A percentile compares a stretch with the other conserved stretches of the same genome.
phyloP scores from a whole-genome alignment of 2,113 vertebrate species.

The Callithrix jacchus region DNA sequence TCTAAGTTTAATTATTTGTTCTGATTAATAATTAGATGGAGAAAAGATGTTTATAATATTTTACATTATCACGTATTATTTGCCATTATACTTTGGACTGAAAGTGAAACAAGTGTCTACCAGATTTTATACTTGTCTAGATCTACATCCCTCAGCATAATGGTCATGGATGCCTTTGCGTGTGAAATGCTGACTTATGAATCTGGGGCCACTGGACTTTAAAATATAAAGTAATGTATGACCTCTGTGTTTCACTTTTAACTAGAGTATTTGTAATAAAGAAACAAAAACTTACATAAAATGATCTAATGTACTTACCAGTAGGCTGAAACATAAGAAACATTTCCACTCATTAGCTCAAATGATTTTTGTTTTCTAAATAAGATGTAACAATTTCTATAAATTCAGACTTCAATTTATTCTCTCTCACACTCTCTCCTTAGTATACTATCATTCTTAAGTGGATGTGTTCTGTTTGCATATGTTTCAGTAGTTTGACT shows the following conservation, averaged over 20 bases:
- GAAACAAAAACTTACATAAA: neutral
- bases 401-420: neutral
- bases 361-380: neutral
- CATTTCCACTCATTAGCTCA: neutral
- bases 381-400: neutral
- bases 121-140: neutral
- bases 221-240: neutral
- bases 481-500: neutral
- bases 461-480: neutral
- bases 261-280: neutral
- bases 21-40: conserved; percentile 61
- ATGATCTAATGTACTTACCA: neutral
- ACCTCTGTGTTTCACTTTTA: neutral
- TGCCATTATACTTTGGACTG: neutral
- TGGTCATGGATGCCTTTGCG: neutral
- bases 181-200: neutral
- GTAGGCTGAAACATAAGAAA: neutral
- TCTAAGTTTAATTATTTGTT: neutral
- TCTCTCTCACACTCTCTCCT: neutral
- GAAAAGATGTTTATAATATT: conserved; percentile 48
- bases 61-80: neutral
- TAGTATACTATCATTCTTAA: neutral
- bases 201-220: too few relatives aligned
- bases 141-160: neutral
- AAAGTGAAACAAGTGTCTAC: neutral